Conservation (phyloP, 2,888 invertebrate genomes). For the Cheilosia urbana region DNA sequence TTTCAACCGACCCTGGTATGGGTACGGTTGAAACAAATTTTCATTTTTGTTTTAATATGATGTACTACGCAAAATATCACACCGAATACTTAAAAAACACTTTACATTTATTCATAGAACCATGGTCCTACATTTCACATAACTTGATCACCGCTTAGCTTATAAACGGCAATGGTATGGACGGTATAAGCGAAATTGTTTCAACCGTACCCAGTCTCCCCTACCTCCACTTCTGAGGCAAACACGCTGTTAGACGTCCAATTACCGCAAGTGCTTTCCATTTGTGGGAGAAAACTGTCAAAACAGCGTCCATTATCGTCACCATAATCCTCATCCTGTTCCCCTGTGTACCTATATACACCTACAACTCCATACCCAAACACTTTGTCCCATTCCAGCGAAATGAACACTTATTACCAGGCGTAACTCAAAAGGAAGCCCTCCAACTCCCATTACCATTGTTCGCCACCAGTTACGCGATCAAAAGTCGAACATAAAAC, state of each 20-base stretch:
- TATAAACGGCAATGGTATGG: too few species aligned
- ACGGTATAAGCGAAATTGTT: too few species aligned
- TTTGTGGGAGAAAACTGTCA: conserved; percentile 56
- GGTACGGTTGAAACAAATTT: too few species aligned
- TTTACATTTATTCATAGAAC: too few species aligned
- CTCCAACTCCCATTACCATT: conserved; percentile 37
- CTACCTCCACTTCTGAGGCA: background rate
- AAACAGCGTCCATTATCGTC: conserved; percentile 54
- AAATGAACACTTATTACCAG: conserved; percentile 62
- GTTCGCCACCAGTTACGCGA: conserved; percentile 54
- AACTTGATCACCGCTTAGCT: too few species aligned
- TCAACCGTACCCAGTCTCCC: too few species aligned
- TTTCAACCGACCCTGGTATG: too few species aligned
- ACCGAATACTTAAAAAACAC: too few species aligned
- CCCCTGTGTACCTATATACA: background rate
- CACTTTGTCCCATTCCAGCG: conserved; percentile 32
- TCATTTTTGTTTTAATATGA: too few species aligned
- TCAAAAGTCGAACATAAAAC: conserved; percentile 58
- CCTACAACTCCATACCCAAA: conserved; percentile 7
- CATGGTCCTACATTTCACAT: too few species aligned
- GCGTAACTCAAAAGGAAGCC: conserved; percentile 28
- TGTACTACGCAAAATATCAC: too few species aligned
- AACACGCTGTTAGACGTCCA: conserved; percentile 53
- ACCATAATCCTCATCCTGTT: conserved; percentile 38
- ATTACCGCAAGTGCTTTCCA: conserved; percentile 50